These are phyloP conservation scores for Brotula barbata DNA, from an alignment of 2,797 vertebrate species.

Conservation along the genomic window DNA sequence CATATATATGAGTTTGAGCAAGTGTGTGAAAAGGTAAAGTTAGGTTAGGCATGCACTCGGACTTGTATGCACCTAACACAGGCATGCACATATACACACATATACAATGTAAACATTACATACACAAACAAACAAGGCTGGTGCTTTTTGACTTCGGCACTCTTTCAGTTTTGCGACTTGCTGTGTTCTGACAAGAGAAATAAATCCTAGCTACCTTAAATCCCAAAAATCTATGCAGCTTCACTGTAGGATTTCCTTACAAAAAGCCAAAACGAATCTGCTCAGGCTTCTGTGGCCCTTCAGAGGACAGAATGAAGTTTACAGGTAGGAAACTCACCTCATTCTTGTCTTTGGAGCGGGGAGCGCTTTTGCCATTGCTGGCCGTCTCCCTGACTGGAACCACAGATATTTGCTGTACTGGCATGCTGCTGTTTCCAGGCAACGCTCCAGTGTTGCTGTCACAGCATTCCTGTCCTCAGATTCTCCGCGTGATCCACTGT, in stretches of 20 bases:
- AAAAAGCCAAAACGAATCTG: neutral
- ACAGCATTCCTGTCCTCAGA: slow-evolving; percentile 48
- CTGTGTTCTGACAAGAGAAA: neutral
- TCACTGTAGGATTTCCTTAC: slow-evolving; percentile 4
- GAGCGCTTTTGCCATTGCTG: slow-evolving; percentile 81
- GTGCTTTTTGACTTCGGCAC: too few relatives aligned
- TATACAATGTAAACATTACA: neutral
- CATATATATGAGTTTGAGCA: too few relatives aligned
- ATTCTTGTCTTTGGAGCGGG: slow-evolving; percentile 88
- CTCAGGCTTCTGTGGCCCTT: neutral
- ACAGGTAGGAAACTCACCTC: slow-evolving; percentile 68
- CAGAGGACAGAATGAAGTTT: neutral
- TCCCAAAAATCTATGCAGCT: slow-evolving; percentile 9
- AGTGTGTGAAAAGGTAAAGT: too few relatives aligned
- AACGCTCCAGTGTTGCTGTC: slow-evolving; percentile 56
- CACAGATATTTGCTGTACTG: slow-evolving; percentile 93
- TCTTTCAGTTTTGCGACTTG: neutral
- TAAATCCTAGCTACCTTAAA: slow-evolving; percentile 9
- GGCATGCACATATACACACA: neutral
- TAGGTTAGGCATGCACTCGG: too few relatives aligned
- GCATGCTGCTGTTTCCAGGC: slow-evolving; percentile 84
- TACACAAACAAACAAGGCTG: neutral
- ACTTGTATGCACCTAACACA: too few relatives aligned
- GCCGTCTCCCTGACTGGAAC: slow-evolving; percentile 85
- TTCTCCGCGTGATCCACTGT: slow-evolving; percentile 21